A percentile compares a stretch with the other conserved stretches of the same genome.
phyloP scores from a whole-genome alignment of 2,797 vertebrate genomes.

The Cirrhinus mrigala region DNA sequence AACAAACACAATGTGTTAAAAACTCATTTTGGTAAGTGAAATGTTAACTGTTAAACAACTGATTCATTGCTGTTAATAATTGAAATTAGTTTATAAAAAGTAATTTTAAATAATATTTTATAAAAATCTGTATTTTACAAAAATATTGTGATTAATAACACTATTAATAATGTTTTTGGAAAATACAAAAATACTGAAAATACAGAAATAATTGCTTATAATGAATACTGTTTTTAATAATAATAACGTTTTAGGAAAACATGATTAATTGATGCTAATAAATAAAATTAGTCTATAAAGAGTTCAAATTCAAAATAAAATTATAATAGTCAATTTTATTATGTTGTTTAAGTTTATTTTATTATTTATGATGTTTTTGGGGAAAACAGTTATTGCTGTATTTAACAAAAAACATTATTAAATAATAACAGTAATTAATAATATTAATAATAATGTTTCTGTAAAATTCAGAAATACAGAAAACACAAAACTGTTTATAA shows the following conservation, averaged over 20 bases:
- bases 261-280: no score
- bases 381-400: background rate
- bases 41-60: background rate
- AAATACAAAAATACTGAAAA: no score
- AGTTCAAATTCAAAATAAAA: no score
- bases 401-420: background rate
- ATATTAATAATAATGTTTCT: no score
- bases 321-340: background rate
- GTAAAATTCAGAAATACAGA: no score
- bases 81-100: background rate
- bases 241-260: no score
- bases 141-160: no score
- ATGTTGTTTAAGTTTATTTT: background rate
- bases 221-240: no score
- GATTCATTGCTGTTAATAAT: background rate
- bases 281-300: no score
- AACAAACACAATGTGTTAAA: background rate
- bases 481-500: background rate
- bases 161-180: no score
- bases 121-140: no score
- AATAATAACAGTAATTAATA: background rate
- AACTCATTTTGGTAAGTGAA: background rate
- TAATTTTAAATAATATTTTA: background rate
- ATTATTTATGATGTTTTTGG: background rate
- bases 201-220: no score